These are phyloP conservation scores for Diplolepis rosae DNA, from an alignment of 2,888 invertebrate species.

Conservation along the genomic window DNA sequence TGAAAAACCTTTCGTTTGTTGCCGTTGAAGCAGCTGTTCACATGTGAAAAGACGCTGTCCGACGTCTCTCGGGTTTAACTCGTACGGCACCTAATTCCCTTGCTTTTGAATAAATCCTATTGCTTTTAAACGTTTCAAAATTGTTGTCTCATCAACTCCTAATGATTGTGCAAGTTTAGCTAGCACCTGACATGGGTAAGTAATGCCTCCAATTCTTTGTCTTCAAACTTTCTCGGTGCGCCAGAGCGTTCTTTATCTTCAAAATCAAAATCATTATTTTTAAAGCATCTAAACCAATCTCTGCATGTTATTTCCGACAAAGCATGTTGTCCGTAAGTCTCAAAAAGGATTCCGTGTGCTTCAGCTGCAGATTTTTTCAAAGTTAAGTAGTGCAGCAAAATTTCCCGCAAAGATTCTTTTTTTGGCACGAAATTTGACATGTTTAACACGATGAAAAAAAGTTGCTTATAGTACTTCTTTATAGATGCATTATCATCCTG, in stretches of 20 bases:
- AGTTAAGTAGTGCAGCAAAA: neutral
- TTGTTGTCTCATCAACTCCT: slow-evolving; percentile 16
- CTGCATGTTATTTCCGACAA: slow-evolving; percentile 31
- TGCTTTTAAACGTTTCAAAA: slow-evolving; percentile 19
- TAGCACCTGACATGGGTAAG: slow-evolving; percentile 23
- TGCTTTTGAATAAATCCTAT: neutral
- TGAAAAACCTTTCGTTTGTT: too few species aligned
- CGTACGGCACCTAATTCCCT: too few species aligned
- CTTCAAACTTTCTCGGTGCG: slow-evolving; percentile 11
- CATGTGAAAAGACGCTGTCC: slow-evolving; percentile 22
- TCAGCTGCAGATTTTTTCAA: neutral
- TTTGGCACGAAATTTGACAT: neutral
- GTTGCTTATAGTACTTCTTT: neutral
- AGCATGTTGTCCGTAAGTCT: slow-evolving; percentile 21
- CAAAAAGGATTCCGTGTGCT: slow-evolving; percentile 33
- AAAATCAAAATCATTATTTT: slow-evolving; percentile 35
- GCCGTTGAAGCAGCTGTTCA: too few species aligned
- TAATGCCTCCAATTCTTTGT: slow-evolving; percentile 32
- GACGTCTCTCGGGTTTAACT: too few species aligned
- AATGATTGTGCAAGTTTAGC: slow-evolving; percentile 12
- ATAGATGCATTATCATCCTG: neutral
- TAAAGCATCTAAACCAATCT: slow-evolving; percentile 32
- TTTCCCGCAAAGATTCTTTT: neutral
- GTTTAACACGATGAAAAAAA: neutral
- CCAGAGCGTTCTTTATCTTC: slow-evolving; percentile 28